Percentiles rank a stretch among this genome's conserved stretches.
phyloP scores from a whole-genome alignment of 2,888 invertebrate species.

The Dichetophora obliterata region DNA sequence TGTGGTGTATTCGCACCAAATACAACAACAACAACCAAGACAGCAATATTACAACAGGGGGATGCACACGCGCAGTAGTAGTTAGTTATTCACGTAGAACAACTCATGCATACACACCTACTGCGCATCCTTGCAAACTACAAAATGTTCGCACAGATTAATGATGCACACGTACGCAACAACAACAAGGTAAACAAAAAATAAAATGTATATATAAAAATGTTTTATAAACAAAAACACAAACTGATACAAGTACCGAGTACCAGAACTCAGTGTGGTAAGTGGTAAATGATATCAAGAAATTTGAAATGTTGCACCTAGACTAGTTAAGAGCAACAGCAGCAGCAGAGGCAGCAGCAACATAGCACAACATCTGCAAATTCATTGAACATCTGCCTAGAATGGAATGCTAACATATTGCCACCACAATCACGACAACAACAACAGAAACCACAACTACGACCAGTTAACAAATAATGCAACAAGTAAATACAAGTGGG shows the following conservation, averaged over 20 bases:
- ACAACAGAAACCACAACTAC: conserved; percentile 31
- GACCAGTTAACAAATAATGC: conserved; percentile 26
- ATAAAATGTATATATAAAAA: neutral
- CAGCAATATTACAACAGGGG: neutral
- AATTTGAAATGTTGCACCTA: conserved; percentile 28
- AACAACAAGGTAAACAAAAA: neutral
- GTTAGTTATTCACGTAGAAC: neutral
- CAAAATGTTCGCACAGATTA: neutral
- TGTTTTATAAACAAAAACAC: neutral
- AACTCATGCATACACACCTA: conserved; percentile 9
- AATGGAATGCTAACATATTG: conserved; percentile 30
- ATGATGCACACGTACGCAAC: neutral
- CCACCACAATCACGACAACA: conserved; percentile 35
- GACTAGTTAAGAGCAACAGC: conserved; percentile 15
- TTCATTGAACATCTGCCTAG: conserved; percentile 41
- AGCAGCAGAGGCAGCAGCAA: neutral
- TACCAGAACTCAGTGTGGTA: neutral
- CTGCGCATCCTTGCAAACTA: neutral
- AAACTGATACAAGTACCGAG: neutral
- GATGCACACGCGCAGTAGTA: neutral
- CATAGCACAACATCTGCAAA: conserved; percentile 27
- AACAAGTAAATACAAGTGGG: neutral
- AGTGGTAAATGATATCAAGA: conserved; percentile 27
- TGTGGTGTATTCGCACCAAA: neutral
- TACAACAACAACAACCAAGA: neutral